These are phyloP conservation scores for Bombyx huttoni DNA, from an alignment of 2,888 invertebrate species.

Conservation along the genomic window DNA sequence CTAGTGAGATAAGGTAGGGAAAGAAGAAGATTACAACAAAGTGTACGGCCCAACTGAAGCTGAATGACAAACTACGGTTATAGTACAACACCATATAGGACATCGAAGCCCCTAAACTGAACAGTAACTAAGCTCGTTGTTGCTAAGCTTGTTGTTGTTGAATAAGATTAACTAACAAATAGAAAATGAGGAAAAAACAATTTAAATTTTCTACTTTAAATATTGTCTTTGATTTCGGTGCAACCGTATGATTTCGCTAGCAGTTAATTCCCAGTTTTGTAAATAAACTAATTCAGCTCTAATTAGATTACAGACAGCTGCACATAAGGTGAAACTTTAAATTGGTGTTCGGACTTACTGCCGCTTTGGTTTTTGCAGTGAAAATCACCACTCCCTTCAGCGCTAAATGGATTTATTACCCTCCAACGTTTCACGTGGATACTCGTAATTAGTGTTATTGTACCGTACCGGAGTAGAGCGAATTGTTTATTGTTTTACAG, in stretches of 20 bases:
- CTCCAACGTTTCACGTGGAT: slow-evolving; percentile 47
- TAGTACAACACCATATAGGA: too few relatives aligned
- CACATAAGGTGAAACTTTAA: slow-evolving; percentile 50
- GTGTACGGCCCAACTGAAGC: too few relatives aligned
- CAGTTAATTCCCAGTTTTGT: slow-evolving; percentile 15
- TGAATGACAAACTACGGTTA: too few relatives aligned
- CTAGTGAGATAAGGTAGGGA: too few relatives aligned
- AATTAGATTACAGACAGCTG: slow-evolving; percentile 44
- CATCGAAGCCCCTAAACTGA: too few relatives aligned
- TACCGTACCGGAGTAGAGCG: slow-evolving; percentile 16
- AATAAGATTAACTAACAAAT: too few relatives aligned
- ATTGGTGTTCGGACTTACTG: slow-evolving; percentile 38
- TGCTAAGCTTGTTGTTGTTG: too few relatives aligned
- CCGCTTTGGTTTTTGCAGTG: slow-evolving; percentile 48
- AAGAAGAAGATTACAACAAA: too few relatives aligned
- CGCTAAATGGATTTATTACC: slow-evolving; percentile 61
- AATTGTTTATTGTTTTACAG: slow-evolving; percentile 48
- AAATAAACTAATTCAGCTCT: slow-evolving; percentile 34
- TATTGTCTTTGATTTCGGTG: not conserved
- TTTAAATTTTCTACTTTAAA: too few relatives aligned
- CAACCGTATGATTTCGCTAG: not conserved
- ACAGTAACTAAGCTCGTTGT: too few relatives aligned
- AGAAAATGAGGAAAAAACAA: too few relatives aligned
- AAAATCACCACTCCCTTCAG: slow-evolving; percentile 57
- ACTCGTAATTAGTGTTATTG: slow-evolving; percentile 58